phyloP scores from a whole-genome alignment of 2,797 vertebrate genomes.

The Manis javanica region DNA sequence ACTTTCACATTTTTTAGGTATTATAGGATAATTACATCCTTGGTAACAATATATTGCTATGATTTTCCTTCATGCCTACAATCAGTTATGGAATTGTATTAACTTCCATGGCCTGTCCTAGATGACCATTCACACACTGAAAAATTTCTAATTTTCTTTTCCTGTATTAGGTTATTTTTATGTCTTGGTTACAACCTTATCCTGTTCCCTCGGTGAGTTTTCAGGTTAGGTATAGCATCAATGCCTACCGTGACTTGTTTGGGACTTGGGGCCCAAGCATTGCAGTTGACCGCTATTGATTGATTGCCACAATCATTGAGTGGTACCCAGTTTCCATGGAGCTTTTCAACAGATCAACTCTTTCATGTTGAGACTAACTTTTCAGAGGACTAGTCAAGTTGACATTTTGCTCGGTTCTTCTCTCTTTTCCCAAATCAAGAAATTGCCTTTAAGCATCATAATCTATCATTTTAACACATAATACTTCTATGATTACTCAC shows the following conservation, averaged over 20 bases:
- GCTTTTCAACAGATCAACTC: neutral
- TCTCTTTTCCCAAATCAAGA: neutral
- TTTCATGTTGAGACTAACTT: neutral
- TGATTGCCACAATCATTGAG: neutral
- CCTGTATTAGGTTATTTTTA: neutral
- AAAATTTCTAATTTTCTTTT: slow-evolving; percentile 34
- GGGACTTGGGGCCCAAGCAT: neutral
- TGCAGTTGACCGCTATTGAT: neutral
- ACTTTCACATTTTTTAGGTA: slow-evolving; percentile 12
- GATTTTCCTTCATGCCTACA: slow-evolving; percentile 19
- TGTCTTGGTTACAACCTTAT: neutral
- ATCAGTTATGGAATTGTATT: neutral
- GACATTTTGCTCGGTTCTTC: neutral
- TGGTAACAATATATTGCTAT: slow-evolving; percentile 19
- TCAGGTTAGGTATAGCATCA: neutral
- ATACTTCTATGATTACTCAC: neutral
- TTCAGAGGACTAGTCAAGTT: slow-evolving; percentile 20
- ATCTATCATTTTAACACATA: neutral
- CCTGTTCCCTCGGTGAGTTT: neutral
- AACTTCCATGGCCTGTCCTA: neutral
- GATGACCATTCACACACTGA: neutral
- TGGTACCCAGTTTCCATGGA: neutral
- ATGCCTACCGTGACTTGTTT: neutral
- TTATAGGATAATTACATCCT: slow-evolving; percentile 1
- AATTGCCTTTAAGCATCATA: neutral